These are phyloP conservation scores for Sapayoa aenigma DNA, from an alignment of 2,113 vertebrate species.

Conservation along the genomic window DNA sequence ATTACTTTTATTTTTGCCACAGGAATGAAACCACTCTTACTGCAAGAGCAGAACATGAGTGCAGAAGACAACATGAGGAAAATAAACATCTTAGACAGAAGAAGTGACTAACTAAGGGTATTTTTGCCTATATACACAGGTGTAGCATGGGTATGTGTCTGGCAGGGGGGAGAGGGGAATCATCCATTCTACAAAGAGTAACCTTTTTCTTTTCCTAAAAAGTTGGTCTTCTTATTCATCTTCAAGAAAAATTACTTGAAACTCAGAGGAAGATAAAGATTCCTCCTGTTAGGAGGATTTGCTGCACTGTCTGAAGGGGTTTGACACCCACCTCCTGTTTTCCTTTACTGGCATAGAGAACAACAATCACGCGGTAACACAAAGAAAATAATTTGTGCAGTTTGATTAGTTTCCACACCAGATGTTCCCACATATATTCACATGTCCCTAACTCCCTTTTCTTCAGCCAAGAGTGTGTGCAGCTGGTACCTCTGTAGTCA, in stretches of 20 bases:
- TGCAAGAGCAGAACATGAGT: conserved; percentile 22
- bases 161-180: background rate
- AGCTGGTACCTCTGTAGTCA: conserved; percentile 21
- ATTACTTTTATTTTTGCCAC: conserved; percentile 13
- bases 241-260: background rate
- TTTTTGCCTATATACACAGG: background rate
- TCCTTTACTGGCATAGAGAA: background rate
- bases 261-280: background rate
- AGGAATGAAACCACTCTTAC: background rate
- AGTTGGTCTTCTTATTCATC: background rate
- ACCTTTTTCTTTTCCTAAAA: background rate
- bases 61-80: background rate
- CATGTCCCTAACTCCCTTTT: background rate
- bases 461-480: conserved; percentile 5
- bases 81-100: background rate
- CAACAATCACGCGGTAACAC: background rate
- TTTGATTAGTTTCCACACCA: conserved; percentile 45
- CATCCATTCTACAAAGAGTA: background rate
- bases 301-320: background rate
- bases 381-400: conserved; percentile 15
- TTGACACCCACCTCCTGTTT: background rate
- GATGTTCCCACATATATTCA: conserved; percentile 51
- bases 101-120: background rate
- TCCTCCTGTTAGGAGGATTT: background rate
- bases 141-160: background rate